These are phyloP conservation scores for Holothuria glaberrima DNA, from an alignment of 35 echinoderm and acorn worm species.

Conservation along the genomic window DNA sequence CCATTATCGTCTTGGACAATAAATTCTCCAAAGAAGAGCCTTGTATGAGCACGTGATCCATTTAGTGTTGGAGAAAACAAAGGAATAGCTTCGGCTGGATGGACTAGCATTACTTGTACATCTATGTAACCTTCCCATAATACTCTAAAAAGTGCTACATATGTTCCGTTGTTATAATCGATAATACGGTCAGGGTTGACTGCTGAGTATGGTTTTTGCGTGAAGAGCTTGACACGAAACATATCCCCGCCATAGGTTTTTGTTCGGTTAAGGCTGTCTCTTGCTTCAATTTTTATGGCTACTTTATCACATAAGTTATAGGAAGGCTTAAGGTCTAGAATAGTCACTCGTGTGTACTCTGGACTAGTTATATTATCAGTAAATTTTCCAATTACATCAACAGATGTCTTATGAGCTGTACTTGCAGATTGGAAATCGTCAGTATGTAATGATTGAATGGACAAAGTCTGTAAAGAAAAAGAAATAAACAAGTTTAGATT, in stretches of 20 bases:
- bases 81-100: conserved; percentile 47
- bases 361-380: not conserved
- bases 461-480: no score
- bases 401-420: no score
- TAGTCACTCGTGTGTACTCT: no score
- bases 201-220: not conserved
- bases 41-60: not conserved
- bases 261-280: not conserved
- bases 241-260: no score
- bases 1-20: not conserved
- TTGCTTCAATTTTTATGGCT: conserved; percentile 38
- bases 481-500: no score
- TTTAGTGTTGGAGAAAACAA: not conserved
- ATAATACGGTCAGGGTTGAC: conserved; percentile 47
- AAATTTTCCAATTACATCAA: no score
- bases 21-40: not conserved
- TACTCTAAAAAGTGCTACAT: conserved; percentile 46
- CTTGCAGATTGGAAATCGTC: no score
- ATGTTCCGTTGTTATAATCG: conserved; percentile 53
- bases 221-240: conserved; percentile 50
- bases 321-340: not conserved
- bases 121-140: conserved; percentile 46
- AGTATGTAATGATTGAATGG: no score
- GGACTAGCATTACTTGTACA: conserved; percentile 32
- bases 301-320: conserved; percentile 59